Evolutionary conservation across 2,888 invertebrate species (phyloP), one percentile per base, ranked within the genome.

Genomic region (Idaea straminata): DNA sequence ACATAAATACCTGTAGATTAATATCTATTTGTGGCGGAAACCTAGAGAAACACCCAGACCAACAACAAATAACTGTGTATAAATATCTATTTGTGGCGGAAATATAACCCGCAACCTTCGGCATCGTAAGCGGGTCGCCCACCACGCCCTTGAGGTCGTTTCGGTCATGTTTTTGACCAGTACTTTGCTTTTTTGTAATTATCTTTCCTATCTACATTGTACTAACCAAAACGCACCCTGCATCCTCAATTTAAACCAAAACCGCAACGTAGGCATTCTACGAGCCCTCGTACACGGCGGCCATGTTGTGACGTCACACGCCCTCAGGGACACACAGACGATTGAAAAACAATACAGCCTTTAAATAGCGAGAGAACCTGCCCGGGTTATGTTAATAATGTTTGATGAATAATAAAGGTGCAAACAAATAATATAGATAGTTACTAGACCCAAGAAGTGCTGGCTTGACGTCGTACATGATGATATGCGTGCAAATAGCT

Each of bases 271-370:
- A 58, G 58, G 15, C 16, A 15, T 58, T 15, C 16, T 58, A 5
- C 58, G 6, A 7, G 47, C 3, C 7, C 4, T 15, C 58, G 58
- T n/a, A 4, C 34, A 59, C 69, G 69, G 66, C 74, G 66, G 73
- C 74, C 76, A 76, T 75, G 69, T 78, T 79, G 77, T 79, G 77
- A 78, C 77, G 76, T 79, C 79, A 78, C 57, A 36, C 67, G 25
- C 67, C 69, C 72, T n/a, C 57, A 36, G 34, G 63, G 58, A 66
- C 62, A 62, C 66, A 62, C 66, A 35, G 61, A 63, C 75, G 77
- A 80, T 81, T 78, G 80, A 78, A 80, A 81, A 81, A 80, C 79
- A 82, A 82, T 78, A 77, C 76, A 72, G 67, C 61, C 62, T 67
- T 72, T 25, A 25, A 25, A 73, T 74, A 73, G 72, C 68, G 70